phyloP scores from a whole-genome alignment of 2,888 invertebrate species.

The Gymnocheta viridis region DNA sequence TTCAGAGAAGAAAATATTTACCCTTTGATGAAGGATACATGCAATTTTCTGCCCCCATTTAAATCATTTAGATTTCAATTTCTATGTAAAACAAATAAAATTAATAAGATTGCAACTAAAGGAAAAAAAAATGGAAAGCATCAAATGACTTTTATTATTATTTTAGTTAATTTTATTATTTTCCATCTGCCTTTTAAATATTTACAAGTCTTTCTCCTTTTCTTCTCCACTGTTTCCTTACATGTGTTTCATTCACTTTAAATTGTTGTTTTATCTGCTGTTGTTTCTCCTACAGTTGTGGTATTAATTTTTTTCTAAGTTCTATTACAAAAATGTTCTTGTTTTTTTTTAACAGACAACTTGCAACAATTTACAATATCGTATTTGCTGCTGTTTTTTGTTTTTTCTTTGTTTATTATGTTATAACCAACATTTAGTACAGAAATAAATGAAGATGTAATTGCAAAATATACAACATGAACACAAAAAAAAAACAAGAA shows the following conservation, averaged over 20 bases:
- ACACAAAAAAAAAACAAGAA: slow-evolving; percentile 13
- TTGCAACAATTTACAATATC: slow-evolving; percentile 61
- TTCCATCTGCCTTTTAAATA: not conserved
- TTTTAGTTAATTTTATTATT: not conserved
- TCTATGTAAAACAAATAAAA: no score
- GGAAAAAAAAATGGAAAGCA: not conserved
- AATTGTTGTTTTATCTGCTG: slow-evolving; percentile 11
- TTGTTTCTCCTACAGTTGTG: slow-evolving; percentile 45
- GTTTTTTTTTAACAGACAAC: slow-evolving; percentile 34
- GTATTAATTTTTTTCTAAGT: slow-evolving; percentile 30
- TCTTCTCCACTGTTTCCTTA: slow-evolving; percentile 4
- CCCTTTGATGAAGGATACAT: no score
- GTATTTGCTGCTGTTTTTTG: not conserved
- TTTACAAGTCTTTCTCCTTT: not conserved
- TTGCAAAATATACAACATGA: slow-evolving; percentile 52
- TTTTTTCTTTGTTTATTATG: slow-evolving; percentile 14
- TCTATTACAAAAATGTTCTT: slow-evolving; percentile 34
- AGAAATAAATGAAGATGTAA: slow-evolving; percentile 63
- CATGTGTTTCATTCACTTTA: slow-evolving; percentile 8
- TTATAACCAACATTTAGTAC: slow-evolving; percentile 42
- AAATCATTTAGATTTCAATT: no score
- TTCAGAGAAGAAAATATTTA: no score
- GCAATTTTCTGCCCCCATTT: no score
- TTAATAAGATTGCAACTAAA: not conserved
- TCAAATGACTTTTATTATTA: not conserved